Conservation (phyloP, 30 jellyfish, hydroid and myxozoan genomes). For the Rhopilema esculentum region DNA sequence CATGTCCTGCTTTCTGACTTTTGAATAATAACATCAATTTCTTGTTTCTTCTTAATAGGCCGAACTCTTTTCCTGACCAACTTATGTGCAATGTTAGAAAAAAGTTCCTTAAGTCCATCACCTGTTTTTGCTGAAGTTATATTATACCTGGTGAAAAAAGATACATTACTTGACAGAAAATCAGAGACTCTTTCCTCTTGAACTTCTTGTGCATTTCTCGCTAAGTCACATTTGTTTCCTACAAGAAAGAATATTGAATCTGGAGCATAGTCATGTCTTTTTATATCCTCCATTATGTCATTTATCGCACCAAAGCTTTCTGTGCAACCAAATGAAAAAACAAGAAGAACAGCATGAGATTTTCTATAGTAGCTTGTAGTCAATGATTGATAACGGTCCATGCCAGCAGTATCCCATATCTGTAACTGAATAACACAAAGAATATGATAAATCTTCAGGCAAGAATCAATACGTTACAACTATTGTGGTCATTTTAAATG, state of each 20-base stretch:
- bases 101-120: conserved; percentile 14
- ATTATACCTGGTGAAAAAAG: neutral
- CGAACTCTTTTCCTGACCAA: neutral
- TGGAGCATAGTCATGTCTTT: conserved; percentile 30
- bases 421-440: conserved; percentile 9
- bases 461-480: neutral
- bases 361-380: conserved; percentile 29
- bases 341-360: conserved; percentile 25
- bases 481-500: too few species aligned
- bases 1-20: neutral
- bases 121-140: conserved; percentile 36
- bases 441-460: neutral
- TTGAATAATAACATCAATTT: neutral
- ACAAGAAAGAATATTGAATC: conserved; percentile 48
- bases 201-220: conserved; percentile 1
- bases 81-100: conserved; percentile 5
- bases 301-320: conserved; percentile 14
- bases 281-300: neutral
- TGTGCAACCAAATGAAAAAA: conserved; percentile 11
- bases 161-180: neutral
- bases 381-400: conserved; percentile 47
- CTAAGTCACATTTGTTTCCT: conserved; percentile 38
- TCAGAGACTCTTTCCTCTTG: conserved; percentile 8
- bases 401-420: conserved; percentile 56
- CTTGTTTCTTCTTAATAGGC: neutral